Evolutionary conservation across 2,113 vertebrate species (phyloP).

Genomic region (Eublepharis macularius): DNA sequence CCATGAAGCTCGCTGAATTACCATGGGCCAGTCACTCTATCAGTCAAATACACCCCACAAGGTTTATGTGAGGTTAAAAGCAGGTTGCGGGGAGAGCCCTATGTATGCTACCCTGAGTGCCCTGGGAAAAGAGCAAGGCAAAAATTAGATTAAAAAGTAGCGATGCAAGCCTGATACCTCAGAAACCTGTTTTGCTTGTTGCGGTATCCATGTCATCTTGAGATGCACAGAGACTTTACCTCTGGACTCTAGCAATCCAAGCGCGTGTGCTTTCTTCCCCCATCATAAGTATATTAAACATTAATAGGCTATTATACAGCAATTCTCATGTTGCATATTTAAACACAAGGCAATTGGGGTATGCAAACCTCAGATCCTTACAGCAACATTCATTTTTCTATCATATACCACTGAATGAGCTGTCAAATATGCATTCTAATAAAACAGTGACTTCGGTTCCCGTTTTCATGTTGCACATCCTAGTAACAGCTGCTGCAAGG

Average conservation of each 20-base stretch:
- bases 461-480: not conserved
- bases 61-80: too few species aligned
- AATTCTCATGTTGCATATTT: not conserved
- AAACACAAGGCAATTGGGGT: not conserved
- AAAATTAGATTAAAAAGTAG: not conserved
- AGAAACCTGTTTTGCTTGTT: not conserved
- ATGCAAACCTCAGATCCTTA: not conserved
- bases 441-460: not conserved
- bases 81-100: too few species aligned
- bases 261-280: not conserved
- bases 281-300: not conserved
- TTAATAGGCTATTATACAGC: not conserved
- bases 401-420: not conserved
- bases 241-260: not conserved
- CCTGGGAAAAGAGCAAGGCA: too few species aligned
- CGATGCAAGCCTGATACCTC: not conserved
- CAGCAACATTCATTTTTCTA: not conserved
- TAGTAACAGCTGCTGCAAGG: not conserved
- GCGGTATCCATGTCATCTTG: not conserved
- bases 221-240: not conserved
- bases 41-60: too few species aligned
- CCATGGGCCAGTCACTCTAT: too few species aligned
- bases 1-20: too few species aligned
- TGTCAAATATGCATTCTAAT: not conserved
- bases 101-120: too few species aligned